Conservation (phyloP, 2,888 invertebrate genomes). For the Aricia artaxerxes region DNA sequence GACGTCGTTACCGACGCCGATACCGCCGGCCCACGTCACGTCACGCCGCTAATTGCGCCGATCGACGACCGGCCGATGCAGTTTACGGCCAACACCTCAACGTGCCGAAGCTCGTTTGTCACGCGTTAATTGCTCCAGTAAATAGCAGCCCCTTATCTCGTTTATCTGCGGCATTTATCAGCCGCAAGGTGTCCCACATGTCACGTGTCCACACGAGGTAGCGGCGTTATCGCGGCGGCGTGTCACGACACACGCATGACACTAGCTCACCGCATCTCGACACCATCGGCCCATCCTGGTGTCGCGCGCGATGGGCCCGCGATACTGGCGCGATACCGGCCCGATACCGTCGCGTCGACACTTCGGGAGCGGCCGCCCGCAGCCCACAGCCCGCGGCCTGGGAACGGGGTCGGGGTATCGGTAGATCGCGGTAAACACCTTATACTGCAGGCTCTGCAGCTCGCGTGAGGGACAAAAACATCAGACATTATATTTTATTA, state of each 20-base stretch:
- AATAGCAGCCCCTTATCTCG: not conserved
- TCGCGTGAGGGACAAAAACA: not conserved
- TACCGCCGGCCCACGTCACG: constrained; percentile 7
- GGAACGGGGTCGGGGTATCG: constrained; percentile 2
- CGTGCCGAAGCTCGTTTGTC: not conserved
- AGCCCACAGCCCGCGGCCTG: not conserved
- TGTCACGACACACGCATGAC: constrained; percentile 5
- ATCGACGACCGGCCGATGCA: not conserved
- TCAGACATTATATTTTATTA: not conserved
- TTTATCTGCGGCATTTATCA: not conserved
- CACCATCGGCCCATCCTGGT: not conserved
- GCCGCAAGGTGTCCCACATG: not conserved
- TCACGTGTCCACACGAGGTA: not conserved
- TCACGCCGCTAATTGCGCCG: constrained; percentile 7
- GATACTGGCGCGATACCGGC: not conserved
- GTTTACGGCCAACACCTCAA: not conserved
- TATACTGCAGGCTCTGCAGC: not conserved
- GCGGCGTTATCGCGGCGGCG: not conserved
- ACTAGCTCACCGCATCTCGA: not conserved
- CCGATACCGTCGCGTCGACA: not conserved
- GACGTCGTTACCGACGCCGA: constrained; percentile 20
- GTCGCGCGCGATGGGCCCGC: not conserved
- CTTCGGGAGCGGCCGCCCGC: not conserved
- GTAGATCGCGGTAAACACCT: not conserved
- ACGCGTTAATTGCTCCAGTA: not conserved